These are phyloP conservation scores for Larimichthys crocea DNA, from an alignment of 2,113 vertebrate genomes.

Conservation along the genomic window DNA sequence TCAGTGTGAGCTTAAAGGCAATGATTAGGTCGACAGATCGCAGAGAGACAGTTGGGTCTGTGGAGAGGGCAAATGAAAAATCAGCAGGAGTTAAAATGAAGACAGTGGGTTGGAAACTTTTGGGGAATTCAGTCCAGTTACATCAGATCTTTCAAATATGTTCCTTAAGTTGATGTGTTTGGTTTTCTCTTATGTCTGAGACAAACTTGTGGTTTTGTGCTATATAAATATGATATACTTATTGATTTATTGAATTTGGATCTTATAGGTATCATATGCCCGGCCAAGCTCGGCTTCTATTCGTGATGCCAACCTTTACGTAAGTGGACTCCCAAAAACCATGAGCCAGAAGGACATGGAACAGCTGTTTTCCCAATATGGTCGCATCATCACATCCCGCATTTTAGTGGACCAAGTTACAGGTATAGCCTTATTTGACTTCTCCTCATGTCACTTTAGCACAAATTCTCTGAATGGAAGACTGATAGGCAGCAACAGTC, in stretches of 20 bases:
- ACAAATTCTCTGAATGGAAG: background rate
- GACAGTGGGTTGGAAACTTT: background rate
- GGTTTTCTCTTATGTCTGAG: background rate
- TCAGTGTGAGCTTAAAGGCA: slow-evolving; percentile 45
- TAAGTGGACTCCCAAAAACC: slow-evolving; percentile 95
- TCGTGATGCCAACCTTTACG: slow-evolving; percentile 95
- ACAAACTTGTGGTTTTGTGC: background rate
- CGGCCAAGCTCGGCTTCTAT: slow-evolving; percentile 95
- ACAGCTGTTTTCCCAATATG: slow-evolving; percentile 95
- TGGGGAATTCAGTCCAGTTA: background rate
- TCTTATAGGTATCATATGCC: slow-evolving; percentile 91
- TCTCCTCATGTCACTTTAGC: background rate
- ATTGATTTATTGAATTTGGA: slow-evolving; percentile 15
- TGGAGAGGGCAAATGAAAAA: slow-evolving; percentile 22
- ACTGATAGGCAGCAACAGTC: background rate
- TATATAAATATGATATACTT: background rate
- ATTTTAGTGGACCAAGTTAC: slow-evolving; percentile 97
- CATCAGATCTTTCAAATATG: slow-evolving; percentile 1
- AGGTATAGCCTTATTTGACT: slow-evolving; percentile 84
- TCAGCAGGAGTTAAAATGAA: slow-evolving; percentile 1
- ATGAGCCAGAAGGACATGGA: slow-evolving; percentile 99
- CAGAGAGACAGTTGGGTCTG: slow-evolving; percentile 29
- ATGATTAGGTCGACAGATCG: slow-evolving; percentile 52
- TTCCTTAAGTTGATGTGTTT: background rate
- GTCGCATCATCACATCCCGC: slow-evolving; percentile 96